phyloP scores from a whole-genome alignment of 1,140 invertebrate genomes.

The Rhagoletis zephyria region DNA sequence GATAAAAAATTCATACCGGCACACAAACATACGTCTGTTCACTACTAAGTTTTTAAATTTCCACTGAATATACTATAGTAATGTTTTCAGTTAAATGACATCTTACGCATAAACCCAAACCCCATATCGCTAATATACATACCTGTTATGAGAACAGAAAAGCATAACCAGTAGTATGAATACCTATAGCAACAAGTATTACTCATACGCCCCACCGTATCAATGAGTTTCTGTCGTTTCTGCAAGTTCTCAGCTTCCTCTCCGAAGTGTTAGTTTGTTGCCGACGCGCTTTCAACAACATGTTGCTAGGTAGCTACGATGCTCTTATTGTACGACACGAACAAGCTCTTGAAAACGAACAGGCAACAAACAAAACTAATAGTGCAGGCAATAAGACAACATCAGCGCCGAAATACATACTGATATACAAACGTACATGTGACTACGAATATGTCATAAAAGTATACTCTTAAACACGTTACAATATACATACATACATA shows the following conservation, averaged over 20 bases:
- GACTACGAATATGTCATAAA: not conserved
- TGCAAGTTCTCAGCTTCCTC: not conserved
- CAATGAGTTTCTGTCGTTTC: not conserved
- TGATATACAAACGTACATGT: not conserved
- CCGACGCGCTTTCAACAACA: not conserved
- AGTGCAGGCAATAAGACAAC: not conserved
- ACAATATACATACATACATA: not conserved
- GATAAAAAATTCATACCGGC: not conserved
- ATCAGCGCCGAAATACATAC: not conserved
- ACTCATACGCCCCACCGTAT: conserved; percentile 34
- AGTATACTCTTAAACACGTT: not conserved
- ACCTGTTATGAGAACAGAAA: no score
- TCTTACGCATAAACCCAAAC: no score
- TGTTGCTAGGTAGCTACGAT: not conserved
- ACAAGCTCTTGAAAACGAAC: not conserved
- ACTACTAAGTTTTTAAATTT: no score
- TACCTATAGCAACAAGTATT: not conserved
- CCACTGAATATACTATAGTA: not conserved
- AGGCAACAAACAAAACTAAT: not conserved
- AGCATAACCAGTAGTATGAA: not conserved
- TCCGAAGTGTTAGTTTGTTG: not conserved
- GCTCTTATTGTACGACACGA: not conserved
- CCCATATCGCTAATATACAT: no score
- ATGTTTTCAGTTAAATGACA: not conserved
- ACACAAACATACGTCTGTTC: not conserved